Conservation (phyloP, 2,797 vertebrate species). For the Psittacula echo region DNA sequence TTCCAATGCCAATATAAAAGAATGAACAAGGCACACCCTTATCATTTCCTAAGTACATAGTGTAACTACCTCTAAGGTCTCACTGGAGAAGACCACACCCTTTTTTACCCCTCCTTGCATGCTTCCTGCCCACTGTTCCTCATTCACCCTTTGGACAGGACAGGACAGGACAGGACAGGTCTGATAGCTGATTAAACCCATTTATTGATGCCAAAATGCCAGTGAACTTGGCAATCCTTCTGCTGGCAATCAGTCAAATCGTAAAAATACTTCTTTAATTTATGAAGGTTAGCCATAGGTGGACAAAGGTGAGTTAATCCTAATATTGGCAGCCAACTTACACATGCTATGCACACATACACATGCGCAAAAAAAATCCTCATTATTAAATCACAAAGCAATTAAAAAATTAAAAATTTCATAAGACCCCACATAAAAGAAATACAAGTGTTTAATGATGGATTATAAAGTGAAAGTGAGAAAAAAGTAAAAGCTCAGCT, state of each 20-base stretch:
- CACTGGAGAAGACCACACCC: neutral
- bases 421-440: slow-evolving; percentile 82
- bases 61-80: neutral
- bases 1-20: neutral
- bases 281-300: slow-evolving; percentile 21
- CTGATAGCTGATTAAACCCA: neutral
- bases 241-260: neutral
- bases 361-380: slow-evolving; percentile 67
- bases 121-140: neutral
- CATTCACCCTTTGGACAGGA: neutral
- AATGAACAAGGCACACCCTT: neutral
- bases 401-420: slow-evolving; percentile 86
- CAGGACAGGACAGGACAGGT: neutral
- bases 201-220: neutral
- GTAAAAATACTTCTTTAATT: neutral
- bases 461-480: slow-evolving; percentile 78
- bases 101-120: neutral
- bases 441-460: slow-evolving; percentile 85
- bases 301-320: slow-evolving; percentile 53
- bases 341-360: slow-evolving; percentile 45
- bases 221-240: neutral
- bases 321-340: slow-evolving; percentile 59
- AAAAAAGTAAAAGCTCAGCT: slow-evolving; percentile 71
- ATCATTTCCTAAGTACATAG: neutral
- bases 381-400: slow-evolving; percentile 84